Conservation (phyloP, 2,888 invertebrate species). For the Lymantria dispar region DNA sequence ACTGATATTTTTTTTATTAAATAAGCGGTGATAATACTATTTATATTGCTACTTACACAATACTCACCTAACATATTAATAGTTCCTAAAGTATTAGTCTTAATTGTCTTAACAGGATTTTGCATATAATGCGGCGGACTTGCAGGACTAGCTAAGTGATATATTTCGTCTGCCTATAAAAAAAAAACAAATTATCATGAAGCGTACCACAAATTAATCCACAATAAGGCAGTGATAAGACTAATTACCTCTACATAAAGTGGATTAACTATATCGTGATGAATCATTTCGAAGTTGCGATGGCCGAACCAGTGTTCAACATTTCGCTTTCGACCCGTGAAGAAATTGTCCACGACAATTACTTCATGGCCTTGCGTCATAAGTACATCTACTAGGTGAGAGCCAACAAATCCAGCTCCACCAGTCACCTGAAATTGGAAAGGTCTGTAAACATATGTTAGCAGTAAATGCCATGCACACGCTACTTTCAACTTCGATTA, state of each 20-base stretch:
- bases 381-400: conserved; percentile 96
- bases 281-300: conserved; percentile 98
- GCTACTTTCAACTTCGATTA: too few species aligned
- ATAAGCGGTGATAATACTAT: not conserved
- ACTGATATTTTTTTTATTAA: not conserved
- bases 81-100: conserved; percentile 98
- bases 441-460: not conserved
- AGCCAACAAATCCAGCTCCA: conserved; percentile 99
- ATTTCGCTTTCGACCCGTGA: conserved; percentile 97
- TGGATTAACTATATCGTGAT: conserved; percentile 99
- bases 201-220: not conserved
- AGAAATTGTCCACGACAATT: conserved; percentile 98
- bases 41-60: not conserved
- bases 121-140: conserved; percentile 99
- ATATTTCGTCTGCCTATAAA: conserved; percentile 94
- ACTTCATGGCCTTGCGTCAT: conserved; percentile 98
- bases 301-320: conserved; percentile 99
- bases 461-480: not conserved
- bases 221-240: not conserved
- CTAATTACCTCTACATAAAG: conserved; percentile 91
- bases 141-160: conserved; percentile 99
- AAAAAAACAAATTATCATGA: not conserved
- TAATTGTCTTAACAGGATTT: conserved; percentile 99
- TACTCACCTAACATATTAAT: conserved; percentile 93
- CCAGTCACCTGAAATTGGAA: conserved; percentile 88